phyloP scores from a whole-genome alignment of 2,113 vertebrate species.

The Cyanoderma ruficeps region DNA sequence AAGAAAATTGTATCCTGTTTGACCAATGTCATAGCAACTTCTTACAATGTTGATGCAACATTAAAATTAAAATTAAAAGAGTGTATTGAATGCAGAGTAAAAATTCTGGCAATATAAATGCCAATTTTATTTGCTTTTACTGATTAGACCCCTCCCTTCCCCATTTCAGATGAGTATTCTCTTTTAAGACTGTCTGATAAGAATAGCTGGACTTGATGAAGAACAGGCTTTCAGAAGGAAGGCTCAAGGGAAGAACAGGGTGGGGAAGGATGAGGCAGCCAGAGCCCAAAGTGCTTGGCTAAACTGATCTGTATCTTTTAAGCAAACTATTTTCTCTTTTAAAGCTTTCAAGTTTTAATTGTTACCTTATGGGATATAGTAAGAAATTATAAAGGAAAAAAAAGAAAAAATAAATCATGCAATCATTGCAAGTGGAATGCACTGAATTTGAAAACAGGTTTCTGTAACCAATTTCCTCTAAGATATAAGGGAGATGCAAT shows the following conservation, averaged over 20 bases:
- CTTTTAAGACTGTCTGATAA: constrained; percentile 4
- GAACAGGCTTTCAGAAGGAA: neutral
- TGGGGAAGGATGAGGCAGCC: neutral
- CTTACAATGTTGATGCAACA: neutral
- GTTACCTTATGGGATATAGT: constrained; percentile 37
- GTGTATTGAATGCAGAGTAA: neutral
- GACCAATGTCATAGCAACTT: neutral
- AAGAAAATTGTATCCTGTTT: neutral
- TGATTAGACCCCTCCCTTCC: neutral
- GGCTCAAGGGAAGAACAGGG: neutral
- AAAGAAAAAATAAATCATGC: neutral
- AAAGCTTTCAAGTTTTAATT: constrained; percentile 69
- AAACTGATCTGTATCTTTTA: constrained; percentile 35
- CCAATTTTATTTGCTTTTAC: neutral
- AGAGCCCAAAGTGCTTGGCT: constrained; percentile 38
- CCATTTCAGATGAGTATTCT: neutral
- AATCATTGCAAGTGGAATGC: constrained; percentile 25
- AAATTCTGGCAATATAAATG: neutral
- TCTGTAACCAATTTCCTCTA: neutral
- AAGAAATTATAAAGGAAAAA: constrained; percentile 1
- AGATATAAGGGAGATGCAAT: neutral
- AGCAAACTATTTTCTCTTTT: neutral
- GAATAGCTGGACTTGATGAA: neutral
- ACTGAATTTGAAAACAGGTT: neutral
- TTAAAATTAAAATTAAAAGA: neutral